phyloP scores from a whole-genome alignment of 2,888 invertebrate species.

The Pterostichus madidus region DNA sequence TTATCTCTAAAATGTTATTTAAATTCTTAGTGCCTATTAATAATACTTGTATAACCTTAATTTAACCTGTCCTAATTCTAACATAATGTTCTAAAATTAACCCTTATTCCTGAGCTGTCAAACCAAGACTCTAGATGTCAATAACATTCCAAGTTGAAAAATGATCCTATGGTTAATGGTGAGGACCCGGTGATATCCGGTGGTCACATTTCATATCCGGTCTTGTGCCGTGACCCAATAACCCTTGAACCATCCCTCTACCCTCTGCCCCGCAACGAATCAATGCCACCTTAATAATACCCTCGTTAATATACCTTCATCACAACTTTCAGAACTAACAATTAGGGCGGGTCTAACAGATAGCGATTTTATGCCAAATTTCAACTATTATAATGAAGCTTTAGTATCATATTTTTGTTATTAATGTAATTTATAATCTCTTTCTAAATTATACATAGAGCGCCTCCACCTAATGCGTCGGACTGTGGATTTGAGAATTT shows the following conservation, averaged over 20 bases:
- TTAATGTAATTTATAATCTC: too few relatives aligned
- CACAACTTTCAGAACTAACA: neutral
- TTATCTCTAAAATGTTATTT: too few relatives aligned
- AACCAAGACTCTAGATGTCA: neutral
- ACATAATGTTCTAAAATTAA: too few relatives aligned
- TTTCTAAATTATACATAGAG: too few relatives aligned
- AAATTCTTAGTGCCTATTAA: too few relatives aligned
- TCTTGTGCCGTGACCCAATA: constrained; percentile 4
- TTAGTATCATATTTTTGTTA: too few relatives aligned
- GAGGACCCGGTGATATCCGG: constrained; percentile 25
- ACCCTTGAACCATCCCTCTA: neutral
- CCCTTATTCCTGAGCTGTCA: neutral
- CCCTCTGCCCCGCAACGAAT: neutral
- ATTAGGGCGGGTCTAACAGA: neutral
- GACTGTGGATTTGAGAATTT: too few relatives aligned
- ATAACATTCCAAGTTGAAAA: constrained; percentile 16
- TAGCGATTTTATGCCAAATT: too few relatives aligned
- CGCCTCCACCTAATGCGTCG: too few relatives aligned
- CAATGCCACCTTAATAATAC: constrained; percentile 8
- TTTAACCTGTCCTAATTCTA: neutral
- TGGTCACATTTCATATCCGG: constrained; percentile 32
- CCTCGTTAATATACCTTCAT: constrained; percentile 4
- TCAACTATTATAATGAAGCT: neutral
- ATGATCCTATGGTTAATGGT: constrained; percentile 17
- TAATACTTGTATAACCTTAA: too few relatives aligned